Evolutionary conservation across 92 coral and sea anemone species (phyloP).

Genomic region (Bergia sp.): DNA sequence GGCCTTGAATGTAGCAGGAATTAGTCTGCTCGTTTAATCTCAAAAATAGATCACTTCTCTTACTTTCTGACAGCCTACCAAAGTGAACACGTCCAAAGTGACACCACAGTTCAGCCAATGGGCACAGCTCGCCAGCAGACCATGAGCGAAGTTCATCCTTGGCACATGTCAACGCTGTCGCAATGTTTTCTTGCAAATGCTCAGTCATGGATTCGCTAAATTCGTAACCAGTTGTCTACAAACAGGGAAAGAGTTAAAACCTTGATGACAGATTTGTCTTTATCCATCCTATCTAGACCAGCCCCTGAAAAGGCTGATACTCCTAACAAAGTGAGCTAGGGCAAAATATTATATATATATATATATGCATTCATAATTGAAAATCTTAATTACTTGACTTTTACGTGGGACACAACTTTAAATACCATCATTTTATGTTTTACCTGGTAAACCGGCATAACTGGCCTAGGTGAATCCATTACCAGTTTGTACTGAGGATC

Average conservation of each 20-base stretch:
- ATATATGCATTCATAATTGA: no score
- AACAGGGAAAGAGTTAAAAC: neutral
- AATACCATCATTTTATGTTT: no score
- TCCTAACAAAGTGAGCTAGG: no score
- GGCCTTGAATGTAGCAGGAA: no score
- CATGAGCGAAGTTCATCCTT: neutral
- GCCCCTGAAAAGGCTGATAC: no score
- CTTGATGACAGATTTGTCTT: neutral
- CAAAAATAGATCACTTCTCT: neutral
- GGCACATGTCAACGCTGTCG: constrained; percentile 8
- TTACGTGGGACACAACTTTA: no score
- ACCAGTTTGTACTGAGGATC: neutral
- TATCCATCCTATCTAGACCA: no score
- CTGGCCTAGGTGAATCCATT: neutral
- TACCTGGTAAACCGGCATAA: neutral
- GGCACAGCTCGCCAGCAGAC: neutral
- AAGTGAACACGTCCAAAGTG: constrained; percentile 27
- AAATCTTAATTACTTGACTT: no score
- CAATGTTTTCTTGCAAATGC: constrained; percentile 13
- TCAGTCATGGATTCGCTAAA: neutral
- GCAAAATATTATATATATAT: no score
- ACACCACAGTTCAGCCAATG: constrained; percentile 30
- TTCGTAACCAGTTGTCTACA: neutral
- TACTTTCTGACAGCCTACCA: constrained; percentile 11
- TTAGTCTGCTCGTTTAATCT: no score